Conservation (phyloP, 2,888 invertebrate genomes). For the Baronia brevicornis region DNA sequence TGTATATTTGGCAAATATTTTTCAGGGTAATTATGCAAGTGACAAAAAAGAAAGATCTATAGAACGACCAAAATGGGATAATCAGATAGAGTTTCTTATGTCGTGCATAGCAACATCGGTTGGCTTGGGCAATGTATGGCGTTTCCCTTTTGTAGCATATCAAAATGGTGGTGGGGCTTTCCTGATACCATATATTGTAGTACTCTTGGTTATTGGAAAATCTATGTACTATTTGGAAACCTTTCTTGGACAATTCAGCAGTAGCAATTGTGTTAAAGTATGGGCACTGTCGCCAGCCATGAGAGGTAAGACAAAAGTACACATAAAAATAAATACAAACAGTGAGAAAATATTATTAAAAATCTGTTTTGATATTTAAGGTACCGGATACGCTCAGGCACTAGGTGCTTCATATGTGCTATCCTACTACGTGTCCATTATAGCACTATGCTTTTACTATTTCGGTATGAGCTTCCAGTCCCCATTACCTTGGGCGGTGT, state of each 20-base stretch:
- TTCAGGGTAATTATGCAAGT: constrained; percentile 23
- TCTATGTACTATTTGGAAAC: constrained; percentile 90
- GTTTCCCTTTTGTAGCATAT: constrained; percentile 76
- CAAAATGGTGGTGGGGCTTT: constrained; percentile 85
- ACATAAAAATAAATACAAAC: not conserved
- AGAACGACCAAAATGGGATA: constrained; percentile 75
- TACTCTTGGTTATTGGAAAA: constrained; percentile 81
- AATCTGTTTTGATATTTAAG: constrained; percentile 44
- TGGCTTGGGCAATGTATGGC: constrained; percentile 83
- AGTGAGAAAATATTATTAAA: constrained; percentile 2
- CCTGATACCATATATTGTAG: constrained; percentile 82
- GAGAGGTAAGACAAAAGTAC: constrained; percentile 74
- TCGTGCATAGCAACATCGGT: constrained; percentile 84
- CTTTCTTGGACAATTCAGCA: constrained; percentile 88
- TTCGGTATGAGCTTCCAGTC: constrained; percentile 81
- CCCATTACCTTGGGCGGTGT: constrained; percentile 83
- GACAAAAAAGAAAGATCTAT: constrained; percentile 33
- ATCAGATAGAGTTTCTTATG: constrained; percentile 81
- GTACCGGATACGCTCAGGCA: constrained; percentile 82
- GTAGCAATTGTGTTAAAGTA: constrained; percentile 85
- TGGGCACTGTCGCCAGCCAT: constrained; percentile 81
- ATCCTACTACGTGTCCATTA: constrained; percentile 85
- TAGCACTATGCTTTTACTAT: constrained; percentile 84
- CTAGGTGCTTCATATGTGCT: constrained; percentile 79
- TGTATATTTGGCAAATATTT: too few relatives aligned